Percentiles rank a stretch among this genome's conserved stretches.
Conservation (phyloP, 2,888 invertebrate species). For the Caenorhabditis drosophilae region DNA sequence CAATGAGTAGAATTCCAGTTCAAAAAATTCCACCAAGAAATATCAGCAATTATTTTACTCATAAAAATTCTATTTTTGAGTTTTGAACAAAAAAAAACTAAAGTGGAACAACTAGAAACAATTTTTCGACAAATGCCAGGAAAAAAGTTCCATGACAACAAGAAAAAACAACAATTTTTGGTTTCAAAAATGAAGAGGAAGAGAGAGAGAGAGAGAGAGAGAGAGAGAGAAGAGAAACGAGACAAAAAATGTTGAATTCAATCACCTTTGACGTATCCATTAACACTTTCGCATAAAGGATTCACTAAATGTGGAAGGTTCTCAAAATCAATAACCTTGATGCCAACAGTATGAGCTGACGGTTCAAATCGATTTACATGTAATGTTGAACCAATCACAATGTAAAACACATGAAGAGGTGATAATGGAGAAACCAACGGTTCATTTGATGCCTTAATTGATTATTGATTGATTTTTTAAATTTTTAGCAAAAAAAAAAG, state of each 20-base stretch:
- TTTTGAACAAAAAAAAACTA: not conserved
- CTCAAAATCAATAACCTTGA: constrained; percentile 58
- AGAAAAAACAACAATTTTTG: no score
- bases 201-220: no score
- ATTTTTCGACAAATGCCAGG: no score
- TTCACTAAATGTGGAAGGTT: constrained; percentile 47
- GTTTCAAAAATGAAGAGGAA: no score
- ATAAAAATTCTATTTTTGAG: constrained; percentile 7
- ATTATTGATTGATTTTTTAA: not conserved
- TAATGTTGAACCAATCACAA: constrained; percentile 45
- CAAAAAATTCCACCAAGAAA: constrained; percentile 66
- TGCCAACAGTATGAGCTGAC: constrained; percentile 48
- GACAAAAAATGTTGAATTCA: no score
- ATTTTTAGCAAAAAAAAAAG: not conserved
- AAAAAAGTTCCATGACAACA: no score
- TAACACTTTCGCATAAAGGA: constrained; percentile 60
- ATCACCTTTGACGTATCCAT: constrained; percentile 53
- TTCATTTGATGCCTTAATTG: constrained; percentile 31
- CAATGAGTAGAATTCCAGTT: constrained; percentile 65
- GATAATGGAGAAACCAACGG: constrained; percentile 59
- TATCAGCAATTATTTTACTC: constrained; percentile 54
- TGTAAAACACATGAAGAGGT: constrained; percentile 63
- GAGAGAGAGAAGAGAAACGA: no score
- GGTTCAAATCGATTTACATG: constrained; percentile 42
- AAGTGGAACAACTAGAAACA: not conserved